Evolutionary conservation across 2,113 vertebrate species (phyloP).

Genomic region (Piaya cayana): DNA sequence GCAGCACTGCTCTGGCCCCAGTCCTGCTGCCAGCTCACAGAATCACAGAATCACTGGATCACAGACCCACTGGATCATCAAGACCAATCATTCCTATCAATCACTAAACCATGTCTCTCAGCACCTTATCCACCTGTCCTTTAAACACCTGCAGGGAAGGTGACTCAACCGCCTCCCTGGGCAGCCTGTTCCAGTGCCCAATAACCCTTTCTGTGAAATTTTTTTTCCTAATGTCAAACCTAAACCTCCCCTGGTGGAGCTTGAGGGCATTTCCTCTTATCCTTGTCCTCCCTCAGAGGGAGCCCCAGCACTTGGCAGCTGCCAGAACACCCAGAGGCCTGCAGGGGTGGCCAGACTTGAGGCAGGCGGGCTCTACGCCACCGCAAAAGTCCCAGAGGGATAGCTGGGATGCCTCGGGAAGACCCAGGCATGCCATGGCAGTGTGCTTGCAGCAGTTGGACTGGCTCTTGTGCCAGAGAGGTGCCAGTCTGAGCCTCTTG

Average conservation of each 20-base stretch:
- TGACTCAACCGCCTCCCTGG: no score
- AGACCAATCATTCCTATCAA: no score
- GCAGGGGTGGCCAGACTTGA: accelerated
- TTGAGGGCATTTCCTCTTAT: no score
- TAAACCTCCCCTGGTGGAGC: no score
- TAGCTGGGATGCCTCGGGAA: slow-evolving; percentile 30
- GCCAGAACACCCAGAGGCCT: background rate
- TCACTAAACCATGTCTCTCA: no score
- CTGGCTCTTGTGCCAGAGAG: background rate
- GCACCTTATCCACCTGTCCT: no score
- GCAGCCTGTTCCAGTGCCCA: no score
- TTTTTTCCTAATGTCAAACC: no score
- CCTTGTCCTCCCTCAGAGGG: background rate
- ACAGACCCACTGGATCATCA: no score
- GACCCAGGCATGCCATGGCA: background rate
- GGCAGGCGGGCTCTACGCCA: background rate
- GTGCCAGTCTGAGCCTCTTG: background rate
- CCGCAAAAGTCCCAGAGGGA: background rate
- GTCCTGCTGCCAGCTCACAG: background rate
- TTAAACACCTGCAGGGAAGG: no score
- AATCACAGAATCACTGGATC: no score
- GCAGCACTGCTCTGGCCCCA: background rate
- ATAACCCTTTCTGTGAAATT: no score
- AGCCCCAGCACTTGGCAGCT: background rate
- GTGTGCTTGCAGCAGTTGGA: background rate